Evolutionary conservation across 2,888 invertebrate species (phyloP), one percentile per base, ranked within the genome.

Genomic region (Perizoma affinitatum): DNA sequence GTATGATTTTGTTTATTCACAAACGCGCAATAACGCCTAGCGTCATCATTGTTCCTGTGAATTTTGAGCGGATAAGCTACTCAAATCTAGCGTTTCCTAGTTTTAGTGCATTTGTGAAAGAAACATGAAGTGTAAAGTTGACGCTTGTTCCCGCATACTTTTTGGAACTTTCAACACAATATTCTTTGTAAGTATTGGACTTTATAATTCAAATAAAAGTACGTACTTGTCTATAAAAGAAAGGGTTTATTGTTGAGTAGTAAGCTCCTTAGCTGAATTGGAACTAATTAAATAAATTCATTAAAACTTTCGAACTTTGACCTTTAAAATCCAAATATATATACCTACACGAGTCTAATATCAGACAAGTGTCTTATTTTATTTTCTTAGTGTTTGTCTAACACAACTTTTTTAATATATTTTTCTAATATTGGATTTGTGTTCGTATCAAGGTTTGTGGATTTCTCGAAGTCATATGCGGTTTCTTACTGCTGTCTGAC

Each of bases 401-500:
- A n/a, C n/a, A n/a, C n/a, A n/a, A n/a, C n/a, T n/a, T n/a, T n/a
- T n/a, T n/a, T n/a, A 22, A 1, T 22, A 22, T 22, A 22, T 22
- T 1, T 22, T 22, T 22, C 22, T 22, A 22, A 22, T 22, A 3
- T 22, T 22, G 22, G 22, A 2, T 22, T 22, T 22, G 22, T 22
- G 22, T 22, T 22, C 22, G 22, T 22, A 22, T 22, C 22, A 22
- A 96, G 96, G 92, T 94, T 67, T 96, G 96, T 72, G 96, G 97
- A 50, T 94, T 95, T 67, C 80, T 94, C 5, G 92, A 96, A 75
- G 94, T 96, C 64, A 93, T 95, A 54, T 93, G 95, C 61, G 97
- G 96, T 11, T 95, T 96, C 74, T 90, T 96, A 58, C 87, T 97
- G 33, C 93, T 96, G 52, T 94, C 95, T 60, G 96, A 97, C 81